Percentiles rank a stretch among this genome's conserved stretches.
Evolutionary conservation across 2,888 invertebrate species (phyloP).

Genomic region (Cylloceria caligata): DNA sequence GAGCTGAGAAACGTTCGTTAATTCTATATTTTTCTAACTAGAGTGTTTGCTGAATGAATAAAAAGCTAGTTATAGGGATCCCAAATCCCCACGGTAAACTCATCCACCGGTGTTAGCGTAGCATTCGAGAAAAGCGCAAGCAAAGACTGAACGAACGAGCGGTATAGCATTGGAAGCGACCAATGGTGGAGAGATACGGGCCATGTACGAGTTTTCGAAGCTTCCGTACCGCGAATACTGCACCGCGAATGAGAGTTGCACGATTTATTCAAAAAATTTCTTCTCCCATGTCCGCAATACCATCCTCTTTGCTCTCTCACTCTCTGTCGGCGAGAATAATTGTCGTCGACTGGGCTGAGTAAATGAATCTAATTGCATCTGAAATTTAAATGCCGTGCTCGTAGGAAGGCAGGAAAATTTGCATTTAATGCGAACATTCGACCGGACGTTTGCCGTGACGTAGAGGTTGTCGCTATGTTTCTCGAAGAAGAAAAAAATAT

Average conservation of each 20-base stretch:
- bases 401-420: constrained; percentile 72
- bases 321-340: constrained; percentile 70
- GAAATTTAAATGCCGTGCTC: constrained; percentile 79
- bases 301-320: constrained; percentile 17
- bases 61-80: constrained; percentile 77
- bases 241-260: constrained; percentile 52
- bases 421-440: constrained; percentile 78
- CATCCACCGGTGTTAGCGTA: constrained; percentile 26
- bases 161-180: constrained; percentile 53
- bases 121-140: constrained; percentile 36
- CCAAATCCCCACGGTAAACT: constrained; percentile 71
- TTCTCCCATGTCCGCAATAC: constrained; percentile 37
- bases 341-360: constrained; percentile 73
- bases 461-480: constrained; percentile 16
- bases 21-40: background rate
- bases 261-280: constrained; percentile 77
- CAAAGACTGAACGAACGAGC: constrained; percentile 25
- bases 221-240: constrained; percentile 38
- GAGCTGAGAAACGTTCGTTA: background rate
- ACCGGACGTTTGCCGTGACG: constrained; percentile 43
- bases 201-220: constrained; percentile 58
- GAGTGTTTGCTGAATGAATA: constrained; percentile 72
- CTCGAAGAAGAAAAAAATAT: constrained; percentile 8
- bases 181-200: constrained; percentile 50
- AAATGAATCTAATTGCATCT: constrained; percentile 83